Conservation (phyloP, 1,140 invertebrate genomes). For the Caenorhabditis elegans region WBcel235 BX284603.4:4788501-4789000, state of each 20-base stretch:
- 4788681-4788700: not conserved
- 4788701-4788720: not conserved
- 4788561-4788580: not conserved
- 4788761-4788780: not conserved
- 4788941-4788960: not conserved
- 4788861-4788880: not conserved
- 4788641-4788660: not conserved
- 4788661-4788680: not conserved
- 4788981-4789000: not conserved
- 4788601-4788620: slow-evolving; percentile 1
- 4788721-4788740: not conserved
- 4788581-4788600: not conserved
- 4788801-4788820: not conserved
- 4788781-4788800: slow-evolving; percentile 4
- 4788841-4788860: not conserved
- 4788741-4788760: not conserved
- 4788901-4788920: not conserved
- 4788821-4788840: not conserved
- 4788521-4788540: not conserved
- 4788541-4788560: slow-evolving; percentile 1
- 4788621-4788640: not conserved
- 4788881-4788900: not conserved
- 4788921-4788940: not conserved
- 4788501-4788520: too few relatives aligned
- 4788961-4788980: not conserved